Percentiles rank a stretch among this genome's conserved stretches.
Evolutionary conservation across 1,140 invertebrate species (phyloP).

Genomic region (Neodiprion fabricii): DNA sequence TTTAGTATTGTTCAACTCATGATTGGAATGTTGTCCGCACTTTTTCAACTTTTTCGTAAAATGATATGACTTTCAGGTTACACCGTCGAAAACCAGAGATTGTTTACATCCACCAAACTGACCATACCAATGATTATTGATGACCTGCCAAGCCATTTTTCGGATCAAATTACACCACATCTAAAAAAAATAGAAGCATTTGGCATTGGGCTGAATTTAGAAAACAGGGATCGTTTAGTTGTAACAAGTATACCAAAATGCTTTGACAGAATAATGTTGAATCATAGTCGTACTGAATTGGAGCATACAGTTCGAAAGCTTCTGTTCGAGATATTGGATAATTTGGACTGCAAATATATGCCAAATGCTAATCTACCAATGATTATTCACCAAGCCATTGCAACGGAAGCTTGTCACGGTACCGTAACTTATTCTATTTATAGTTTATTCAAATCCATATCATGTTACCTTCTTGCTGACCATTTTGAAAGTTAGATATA

Average conservation of each 20-base stretch:
- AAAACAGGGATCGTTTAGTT: constrained; percentile 32
- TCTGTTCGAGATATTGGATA: constrained; percentile 41
- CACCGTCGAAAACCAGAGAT: constrained; percentile 34
- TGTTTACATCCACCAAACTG: constrained; percentile 42
- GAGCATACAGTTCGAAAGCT: constrained; percentile 37
- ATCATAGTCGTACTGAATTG: constrained; percentile 36
- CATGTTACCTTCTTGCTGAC: no score
- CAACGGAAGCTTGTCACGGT: constrained; percentile 58
- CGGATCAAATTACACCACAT: constrained; percentile 36
- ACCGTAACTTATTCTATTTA: constrained; percentile 17
- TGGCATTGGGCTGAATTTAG: constrained; percentile 42
- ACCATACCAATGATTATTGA: constrained; percentile 40
- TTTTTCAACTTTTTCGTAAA: no score
- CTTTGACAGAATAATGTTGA: constrained; percentile 42
- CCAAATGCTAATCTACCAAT: constrained; percentile 35
- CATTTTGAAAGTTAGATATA: no score
- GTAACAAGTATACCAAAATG: constrained; percentile 49
- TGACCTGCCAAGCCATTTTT: constrained; percentile 33
- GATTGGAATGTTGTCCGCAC: no score
- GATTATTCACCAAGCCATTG: constrained; percentile 53
- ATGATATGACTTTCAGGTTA: constrained; percentile 40
- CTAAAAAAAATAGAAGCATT: constrained; percentile 38
- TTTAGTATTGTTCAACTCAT: no score
- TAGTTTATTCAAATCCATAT: no score
- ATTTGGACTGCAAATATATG: constrained; percentile 31